Conservation (phyloP, 2,888 invertebrate genomes). For the Melipona beecheii region DNA sequence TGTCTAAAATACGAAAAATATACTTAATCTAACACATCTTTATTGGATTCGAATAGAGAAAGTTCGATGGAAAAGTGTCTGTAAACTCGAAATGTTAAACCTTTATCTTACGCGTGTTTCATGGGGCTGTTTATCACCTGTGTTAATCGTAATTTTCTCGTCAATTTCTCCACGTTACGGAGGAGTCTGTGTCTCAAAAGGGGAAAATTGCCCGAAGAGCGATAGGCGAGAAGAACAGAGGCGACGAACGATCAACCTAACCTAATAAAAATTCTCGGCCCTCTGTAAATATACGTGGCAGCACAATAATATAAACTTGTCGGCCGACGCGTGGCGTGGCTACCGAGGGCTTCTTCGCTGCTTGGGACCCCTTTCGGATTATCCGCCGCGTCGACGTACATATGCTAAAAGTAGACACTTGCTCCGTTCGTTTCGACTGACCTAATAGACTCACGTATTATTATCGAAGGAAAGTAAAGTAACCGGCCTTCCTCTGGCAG, state of each 20-base stretch:
- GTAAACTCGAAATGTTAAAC: too few relatives aligned
- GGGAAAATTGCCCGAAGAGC: too few relatives aligned
- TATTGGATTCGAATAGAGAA: too few relatives aligned
- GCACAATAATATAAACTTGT: conserved; percentile 75
- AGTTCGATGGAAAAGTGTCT: too few relatives aligned
- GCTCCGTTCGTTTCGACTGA: conserved; percentile 63
- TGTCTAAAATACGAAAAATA: too few relatives aligned
- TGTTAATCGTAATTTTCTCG: too few relatives aligned
- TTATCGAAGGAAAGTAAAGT: conserved; percentile 54
- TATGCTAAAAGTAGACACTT: conserved; percentile 65
- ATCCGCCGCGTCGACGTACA: conserved; percentile 48
- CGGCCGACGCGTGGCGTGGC: conserved; percentile 55
- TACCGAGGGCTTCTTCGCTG: conserved; percentile 51
- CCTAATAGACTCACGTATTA: conserved; percentile 64
- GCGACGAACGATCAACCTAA: conserved; percentile 71
- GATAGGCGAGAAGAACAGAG: too few relatives aligned
- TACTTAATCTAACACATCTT: too few relatives aligned
- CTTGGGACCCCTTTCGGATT: conserved; percentile 53
- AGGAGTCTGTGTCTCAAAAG: too few relatives aligned
- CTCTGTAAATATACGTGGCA: conserved; percentile 79
- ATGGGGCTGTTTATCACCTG: too few relatives aligned
- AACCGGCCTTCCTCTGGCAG: background rate
- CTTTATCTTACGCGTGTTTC: too few relatives aligned
- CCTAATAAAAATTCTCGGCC: conserved; percentile 79
- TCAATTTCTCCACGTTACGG: too few relatives aligned